Evolutionary conservation across 2,888 invertebrate species (phyloP).

Genomic region (Pogonocherus hispidulus): DNA sequence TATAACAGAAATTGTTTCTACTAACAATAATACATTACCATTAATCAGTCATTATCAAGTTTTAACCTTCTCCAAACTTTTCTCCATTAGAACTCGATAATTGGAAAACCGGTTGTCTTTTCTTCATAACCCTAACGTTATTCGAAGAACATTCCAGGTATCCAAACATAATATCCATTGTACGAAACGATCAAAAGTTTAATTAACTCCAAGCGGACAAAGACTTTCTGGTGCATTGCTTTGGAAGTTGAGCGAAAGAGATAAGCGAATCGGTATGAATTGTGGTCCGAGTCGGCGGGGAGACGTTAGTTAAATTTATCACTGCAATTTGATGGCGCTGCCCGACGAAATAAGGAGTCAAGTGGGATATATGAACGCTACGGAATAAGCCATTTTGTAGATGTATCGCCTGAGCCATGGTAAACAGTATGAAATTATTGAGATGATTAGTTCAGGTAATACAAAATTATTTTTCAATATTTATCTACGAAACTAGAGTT

Average conservation of each 20-base stretch:
- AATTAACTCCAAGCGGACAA: constrained; percentile 63
- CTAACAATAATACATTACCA: no score
- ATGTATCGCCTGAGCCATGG: constrained; percentile 63
- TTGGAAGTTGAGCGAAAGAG: constrained; percentile 58
- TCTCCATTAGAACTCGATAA: no score
- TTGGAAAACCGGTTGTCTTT: constrained; percentile 2
- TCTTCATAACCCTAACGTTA: constrained; percentile 20
- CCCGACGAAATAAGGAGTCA: constrained; percentile 64
- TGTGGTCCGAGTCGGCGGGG: constrained; percentile 65
- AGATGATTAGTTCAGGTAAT: constrained; percentile 47
- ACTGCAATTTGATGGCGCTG: constrained; percentile 66
- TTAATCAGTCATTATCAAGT: no score
- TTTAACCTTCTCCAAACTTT: no score
- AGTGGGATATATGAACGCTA: constrained; percentile 61
- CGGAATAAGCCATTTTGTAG: constrained; percentile 64
- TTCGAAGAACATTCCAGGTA: constrained; percentile 47
- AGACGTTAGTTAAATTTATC: constrained; percentile 68
- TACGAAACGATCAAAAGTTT: constrained; percentile 66
- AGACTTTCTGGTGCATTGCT: constrained; percentile 45
- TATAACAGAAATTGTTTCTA: no score
- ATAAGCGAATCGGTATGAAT: constrained; percentile 65
- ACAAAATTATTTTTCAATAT: constrained; percentile 33
- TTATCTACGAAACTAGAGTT: neutral
- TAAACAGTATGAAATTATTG: constrained; percentile 64
- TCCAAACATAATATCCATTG: constrained; percentile 59